Evolutionary conservation across 2,888 invertebrate genomes (phyloP).

Genomic region (Tetrapedia diversipes): DNA sequence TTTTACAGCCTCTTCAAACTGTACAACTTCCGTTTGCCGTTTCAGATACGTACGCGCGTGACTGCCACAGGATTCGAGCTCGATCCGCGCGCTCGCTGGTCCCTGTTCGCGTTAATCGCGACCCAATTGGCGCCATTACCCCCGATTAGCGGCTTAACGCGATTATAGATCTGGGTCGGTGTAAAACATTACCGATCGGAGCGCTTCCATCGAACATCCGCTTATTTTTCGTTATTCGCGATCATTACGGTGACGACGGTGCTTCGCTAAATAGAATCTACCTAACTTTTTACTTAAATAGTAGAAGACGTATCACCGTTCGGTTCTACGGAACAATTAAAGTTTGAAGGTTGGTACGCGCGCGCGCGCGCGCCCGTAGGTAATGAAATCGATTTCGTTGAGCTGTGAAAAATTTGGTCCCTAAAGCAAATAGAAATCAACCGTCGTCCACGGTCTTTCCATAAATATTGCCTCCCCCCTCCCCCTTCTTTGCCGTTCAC

Average conservation of each 20-base stretch:
- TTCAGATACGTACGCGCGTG: conserved; percentile 55
- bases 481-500: conserved; percentile 13
- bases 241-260: conserved; percentile 2
- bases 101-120: conserved; percentile 22
- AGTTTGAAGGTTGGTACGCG: background rate
- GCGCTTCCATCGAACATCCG: background rate
- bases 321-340: background rate
- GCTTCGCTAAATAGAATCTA: background rate
- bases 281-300: background rate
- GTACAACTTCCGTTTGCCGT: conserved; percentile 12
- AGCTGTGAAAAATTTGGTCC: background rate
- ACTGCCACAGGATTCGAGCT: background rate
- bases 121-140: conserved; percentile 43
- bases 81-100: background rate
- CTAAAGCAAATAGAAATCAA: conserved; percentile 27
- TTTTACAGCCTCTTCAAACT: background rate
- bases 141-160: conserved; percentile 34
- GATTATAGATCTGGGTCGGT: conserved; percentile 40
- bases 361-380: background rate
- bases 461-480: conserved; percentile 43
- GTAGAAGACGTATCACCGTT: no score
- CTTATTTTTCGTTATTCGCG: background rate
- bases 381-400: conserved; percentile 7
- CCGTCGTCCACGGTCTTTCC: conserved; percentile 15
- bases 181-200: conserved; percentile 36